These are phyloP conservation scores for Epinotia nisella DNA, from an alignment of 2,888 invertebrate genomes.

Conservation along the genomic window DNA sequence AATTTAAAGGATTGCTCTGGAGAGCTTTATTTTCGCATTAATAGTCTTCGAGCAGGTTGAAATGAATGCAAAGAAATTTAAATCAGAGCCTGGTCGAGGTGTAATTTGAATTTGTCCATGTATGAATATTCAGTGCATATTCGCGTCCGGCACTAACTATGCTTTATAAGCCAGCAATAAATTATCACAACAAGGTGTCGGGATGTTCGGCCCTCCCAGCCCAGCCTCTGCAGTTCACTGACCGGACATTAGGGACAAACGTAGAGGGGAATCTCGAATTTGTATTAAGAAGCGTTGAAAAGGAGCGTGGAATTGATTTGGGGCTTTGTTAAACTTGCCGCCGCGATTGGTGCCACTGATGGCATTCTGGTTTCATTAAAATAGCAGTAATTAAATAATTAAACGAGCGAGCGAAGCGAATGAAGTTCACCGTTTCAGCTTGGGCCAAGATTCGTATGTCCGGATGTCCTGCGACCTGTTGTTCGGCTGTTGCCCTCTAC, in stretches of 20 bases:
- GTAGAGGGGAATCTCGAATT: constrained; percentile 48
- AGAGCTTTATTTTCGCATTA: background rate
- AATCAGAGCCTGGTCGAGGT: background rate
- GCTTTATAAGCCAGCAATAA: constrained; percentile 57
- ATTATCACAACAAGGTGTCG: constrained; percentile 66
- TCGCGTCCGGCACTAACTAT: constrained; percentile 43
- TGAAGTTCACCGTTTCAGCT: too few relatives aligned
- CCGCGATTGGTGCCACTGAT: constrained; percentile 24
- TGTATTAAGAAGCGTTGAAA: constrained; percentile 56
- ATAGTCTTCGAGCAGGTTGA: background rate
- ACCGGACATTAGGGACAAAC: constrained; percentile 66
- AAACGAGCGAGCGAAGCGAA: too few relatives aligned
- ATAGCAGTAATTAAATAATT: background rate
- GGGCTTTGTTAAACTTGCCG: constrained; percentile 47
- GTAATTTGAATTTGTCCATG: constrained; percentile 18
- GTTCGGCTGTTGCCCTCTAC: too few relatives aligned
- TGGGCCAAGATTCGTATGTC: too few relatives aligned
- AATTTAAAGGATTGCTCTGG: background rate
- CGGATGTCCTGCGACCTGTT: too few relatives aligned
- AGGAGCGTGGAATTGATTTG: constrained; percentile 57
- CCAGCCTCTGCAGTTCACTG: constrained; percentile 57
- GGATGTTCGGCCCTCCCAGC: constrained; percentile 57
- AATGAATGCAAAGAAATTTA: background rate
- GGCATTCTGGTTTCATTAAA: background rate
- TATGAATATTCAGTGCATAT: constrained; percentile 32